phyloP scores from a whole-genome alignment of 2,113 vertebrate species.

The Paramormyrops kingsleyae region DNA sequence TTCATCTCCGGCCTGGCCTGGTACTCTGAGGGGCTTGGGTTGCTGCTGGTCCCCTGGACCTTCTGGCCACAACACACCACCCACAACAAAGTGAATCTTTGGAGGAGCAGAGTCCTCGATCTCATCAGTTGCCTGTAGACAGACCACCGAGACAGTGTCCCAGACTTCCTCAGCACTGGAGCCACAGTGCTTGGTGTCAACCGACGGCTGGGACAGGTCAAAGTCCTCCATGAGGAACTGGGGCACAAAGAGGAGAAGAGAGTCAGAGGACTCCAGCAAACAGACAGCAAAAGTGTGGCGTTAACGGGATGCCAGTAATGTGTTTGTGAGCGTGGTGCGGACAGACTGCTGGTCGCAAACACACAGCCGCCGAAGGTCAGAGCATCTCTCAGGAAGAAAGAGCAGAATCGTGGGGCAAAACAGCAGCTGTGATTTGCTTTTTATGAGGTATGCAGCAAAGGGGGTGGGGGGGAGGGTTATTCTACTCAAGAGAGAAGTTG shows the following conservation, averaged over 20 bases:
- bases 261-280: not conserved
- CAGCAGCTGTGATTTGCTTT: not conserved
- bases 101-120: not conserved
- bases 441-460: not conserved
- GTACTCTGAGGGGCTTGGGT: not conserved
- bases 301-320: too few relatives aligned
- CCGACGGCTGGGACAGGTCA: not conserved
- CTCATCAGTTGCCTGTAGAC: not conserved
- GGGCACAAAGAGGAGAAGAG: not conserved
- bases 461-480: too few relatives aligned
- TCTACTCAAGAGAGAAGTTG: not conserved
- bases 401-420: not conserved
- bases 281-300: not conserved
- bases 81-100: not conserved
- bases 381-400: not conserved
- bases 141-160: not conserved
- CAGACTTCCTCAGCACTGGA: not conserved
- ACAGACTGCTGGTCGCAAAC: not conserved
- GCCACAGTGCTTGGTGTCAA: not conserved
- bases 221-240: not conserved
- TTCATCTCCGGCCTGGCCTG: not conserved
- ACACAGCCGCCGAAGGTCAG: not conserved
- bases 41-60: not conserved
- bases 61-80: not conserved
- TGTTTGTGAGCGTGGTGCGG: not conserved